Evolutionary conservation across 2,113 vertebrate species (phyloP), one percentile per base, ranked within the genome.

Genomic region (Lagopus muta): DNA sequence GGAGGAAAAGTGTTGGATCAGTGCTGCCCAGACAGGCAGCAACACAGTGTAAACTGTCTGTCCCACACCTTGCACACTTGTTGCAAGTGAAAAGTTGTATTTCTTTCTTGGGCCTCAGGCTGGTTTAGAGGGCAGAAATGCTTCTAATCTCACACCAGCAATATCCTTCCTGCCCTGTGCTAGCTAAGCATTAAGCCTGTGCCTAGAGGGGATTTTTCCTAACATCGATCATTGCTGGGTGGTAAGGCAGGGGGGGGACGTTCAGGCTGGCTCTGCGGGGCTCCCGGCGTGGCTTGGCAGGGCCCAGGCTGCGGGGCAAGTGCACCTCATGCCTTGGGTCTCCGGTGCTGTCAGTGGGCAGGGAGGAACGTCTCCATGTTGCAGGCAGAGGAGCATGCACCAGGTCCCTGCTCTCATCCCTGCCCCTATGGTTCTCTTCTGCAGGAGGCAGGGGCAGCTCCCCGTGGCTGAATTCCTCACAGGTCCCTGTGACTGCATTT

Each of bases 301-400:
- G 7, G 72, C 92, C 94, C 4, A 97, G 55, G 96, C 94, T 61
- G 93, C 98, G 70, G 1, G 97, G 42, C 0, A 90, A 77, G 16
- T 82, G 87, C 25, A 42, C 48, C 58, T 92, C 90, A 0, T 91
- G 72, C 42, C 97, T 96, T 2, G 97, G 90, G 30, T 99, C 99
- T 69, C 98, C 98, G 1, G 97, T 90, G 32, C 99, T 98, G 76
- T 99, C 99, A 1, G 55, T 97, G n/a, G 98, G 98, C 64, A 99
- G 97, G 16, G 98, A 99, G 1, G 99, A 99, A 55, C 99, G 99
- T 36, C 98, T 98, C 99, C 99, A 99, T 0, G 98, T 99, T 8
- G 98, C 96, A 0, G 99, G 99, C 50, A 99, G 91, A 0, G 99
- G 99, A 0, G 98, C 98, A 0, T 98, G 98, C 69, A 99, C 98